Evolutionary conservation across 1,140 invertebrate genomes (phyloP).

Genomic region (Anthonomus grandis): DNA sequence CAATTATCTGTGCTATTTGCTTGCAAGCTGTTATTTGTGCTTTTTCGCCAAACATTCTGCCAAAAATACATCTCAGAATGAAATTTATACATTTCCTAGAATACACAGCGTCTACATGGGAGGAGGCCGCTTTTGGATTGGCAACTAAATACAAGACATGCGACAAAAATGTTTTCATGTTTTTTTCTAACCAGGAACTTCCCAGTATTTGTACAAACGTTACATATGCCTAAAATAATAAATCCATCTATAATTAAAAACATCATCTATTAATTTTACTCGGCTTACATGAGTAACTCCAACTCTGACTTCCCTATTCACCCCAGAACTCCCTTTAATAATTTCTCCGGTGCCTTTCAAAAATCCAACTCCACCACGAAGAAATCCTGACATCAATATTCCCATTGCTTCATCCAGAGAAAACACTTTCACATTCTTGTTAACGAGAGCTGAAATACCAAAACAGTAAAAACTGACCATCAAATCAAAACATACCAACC

Average conservation of each 20-base stretch:
- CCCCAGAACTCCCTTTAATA: constrained; percentile 89
- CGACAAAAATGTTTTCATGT: constrained; percentile 77
- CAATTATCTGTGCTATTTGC: constrained; percentile 87
- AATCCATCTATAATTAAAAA: constrained; percentile 16
- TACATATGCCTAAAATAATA: constrained; percentile 78
- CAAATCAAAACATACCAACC: constrained; percentile 36
- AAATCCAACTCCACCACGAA: constrained; percentile 91
- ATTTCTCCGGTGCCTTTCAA: constrained; percentile 93
- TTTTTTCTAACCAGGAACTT: constrained; percentile 89
- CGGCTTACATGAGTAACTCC: constrained; percentile 87
- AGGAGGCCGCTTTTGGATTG: constrained; percentile 89
- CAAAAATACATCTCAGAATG: constrained; percentile 86
- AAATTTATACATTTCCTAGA: constrained; percentile 97
- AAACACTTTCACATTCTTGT: constrained; percentile 55
- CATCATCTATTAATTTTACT: no score
- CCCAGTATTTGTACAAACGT: constrained; percentile 92
- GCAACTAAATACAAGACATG: constrained; percentile 92
- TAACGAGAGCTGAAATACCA: constrained; percentile 36
- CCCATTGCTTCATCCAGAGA: constrained; percentile 89
- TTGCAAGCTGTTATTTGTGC: constrained; percentile 94
- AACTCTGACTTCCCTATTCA: constrained; percentile 93
- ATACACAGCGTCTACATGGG: constrained; percentile 96
- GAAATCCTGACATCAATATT: constrained; percentile 91
- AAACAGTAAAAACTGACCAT: neutral
- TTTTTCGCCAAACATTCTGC: constrained; percentile 93